Evolutionary conservation across 2,113 vertebrate genomes (phyloP).

Genomic region (Boulengeromyrus knoepffleri): DNA sequence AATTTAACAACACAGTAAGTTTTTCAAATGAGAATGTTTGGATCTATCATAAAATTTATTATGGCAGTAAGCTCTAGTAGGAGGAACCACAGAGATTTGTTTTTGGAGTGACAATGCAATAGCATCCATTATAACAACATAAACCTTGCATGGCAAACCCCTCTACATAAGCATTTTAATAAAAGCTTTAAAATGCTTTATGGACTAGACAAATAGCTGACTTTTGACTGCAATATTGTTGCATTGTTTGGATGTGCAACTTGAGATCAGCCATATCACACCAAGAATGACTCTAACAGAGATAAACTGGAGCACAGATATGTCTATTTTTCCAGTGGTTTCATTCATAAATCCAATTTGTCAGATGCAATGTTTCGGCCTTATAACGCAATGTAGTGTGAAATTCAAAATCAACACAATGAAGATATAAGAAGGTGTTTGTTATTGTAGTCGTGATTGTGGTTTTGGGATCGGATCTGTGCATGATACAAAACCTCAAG

Average conservation of each 20-base stretch:
- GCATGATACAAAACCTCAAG: neutral
- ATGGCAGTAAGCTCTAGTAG: neutral
- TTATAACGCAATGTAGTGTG: conserved; percentile 1
- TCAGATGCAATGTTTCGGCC: neutral
- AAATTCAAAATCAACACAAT: conserved; percentile 4
- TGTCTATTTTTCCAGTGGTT: neutral
- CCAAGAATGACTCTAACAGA: neutral
- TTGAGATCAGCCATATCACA: neutral
- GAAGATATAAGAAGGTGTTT: neutral
- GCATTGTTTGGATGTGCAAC: neutral
- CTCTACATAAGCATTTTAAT: neutral
- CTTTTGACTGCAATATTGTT: neutral
- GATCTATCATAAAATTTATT: neutral
- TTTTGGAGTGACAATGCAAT: neutral
- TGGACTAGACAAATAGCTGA: neutral
- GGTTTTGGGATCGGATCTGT: neutral
- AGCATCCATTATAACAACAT: neutral
- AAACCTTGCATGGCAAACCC: neutral
- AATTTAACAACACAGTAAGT: neutral
- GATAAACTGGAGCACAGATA: neutral
- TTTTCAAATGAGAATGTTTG: neutral
- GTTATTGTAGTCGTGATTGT: neutral
- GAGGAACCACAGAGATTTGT: neutral
- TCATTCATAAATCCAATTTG: conserved; percentile 13
- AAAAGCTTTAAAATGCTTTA: neutral